Evolutionary conservation across 2,113 vertebrate species (phyloP).

Genomic region (Zosterops borbonicus): DNA sequence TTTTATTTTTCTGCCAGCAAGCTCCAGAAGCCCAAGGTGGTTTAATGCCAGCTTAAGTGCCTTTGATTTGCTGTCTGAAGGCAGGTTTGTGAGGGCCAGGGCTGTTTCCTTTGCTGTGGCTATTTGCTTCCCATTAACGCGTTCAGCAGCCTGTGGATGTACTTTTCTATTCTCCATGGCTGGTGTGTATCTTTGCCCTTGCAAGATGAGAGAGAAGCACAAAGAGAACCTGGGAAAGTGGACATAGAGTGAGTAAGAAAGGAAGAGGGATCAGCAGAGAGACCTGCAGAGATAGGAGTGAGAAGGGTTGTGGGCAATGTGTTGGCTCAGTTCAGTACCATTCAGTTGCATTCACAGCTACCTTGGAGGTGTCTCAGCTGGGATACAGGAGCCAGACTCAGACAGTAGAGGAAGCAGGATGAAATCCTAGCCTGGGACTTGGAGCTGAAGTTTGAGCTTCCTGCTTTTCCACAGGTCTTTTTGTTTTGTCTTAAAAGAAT

Average conservation of each 20-base stretch:
- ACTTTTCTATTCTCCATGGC: slow-evolving; percentile 48
- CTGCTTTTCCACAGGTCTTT: neutral
- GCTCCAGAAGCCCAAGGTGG: slow-evolving; percentile 63
- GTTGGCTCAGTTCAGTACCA: neutral
- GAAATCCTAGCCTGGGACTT: neutral
- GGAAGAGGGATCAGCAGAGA: neutral
- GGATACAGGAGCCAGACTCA: neutral
- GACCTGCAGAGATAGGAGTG: neutral
- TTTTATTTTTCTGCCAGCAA: slow-evolving; percentile 30
- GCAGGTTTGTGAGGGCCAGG: slow-evolving; percentile 33
- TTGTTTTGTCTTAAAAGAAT: neutral
- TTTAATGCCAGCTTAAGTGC: slow-evolving; percentile 70
- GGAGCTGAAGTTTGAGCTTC: neutral
- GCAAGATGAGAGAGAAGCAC: neutral
- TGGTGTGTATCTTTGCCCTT: slow-evolving; percentile 10
- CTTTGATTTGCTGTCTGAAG: slow-evolving; percentile 72
- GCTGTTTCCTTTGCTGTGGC: slow-evolving; percentile 39
- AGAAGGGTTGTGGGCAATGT: neutral
- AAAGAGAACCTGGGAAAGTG: neutral
- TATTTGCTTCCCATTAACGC: slow-evolving; percentile 50
- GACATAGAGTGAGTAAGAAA: neutral
- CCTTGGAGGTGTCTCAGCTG: neutral
- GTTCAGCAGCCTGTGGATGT: slow-evolving; percentile 9
- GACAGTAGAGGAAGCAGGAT: rapidly evolving
- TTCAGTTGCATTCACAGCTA: neutral